Evolutionary conservation across 2,113 vertebrate genomes (phyloP), one percentile per base, ranked within the genome.

Genomic region (Astur gentilis): DNA sequence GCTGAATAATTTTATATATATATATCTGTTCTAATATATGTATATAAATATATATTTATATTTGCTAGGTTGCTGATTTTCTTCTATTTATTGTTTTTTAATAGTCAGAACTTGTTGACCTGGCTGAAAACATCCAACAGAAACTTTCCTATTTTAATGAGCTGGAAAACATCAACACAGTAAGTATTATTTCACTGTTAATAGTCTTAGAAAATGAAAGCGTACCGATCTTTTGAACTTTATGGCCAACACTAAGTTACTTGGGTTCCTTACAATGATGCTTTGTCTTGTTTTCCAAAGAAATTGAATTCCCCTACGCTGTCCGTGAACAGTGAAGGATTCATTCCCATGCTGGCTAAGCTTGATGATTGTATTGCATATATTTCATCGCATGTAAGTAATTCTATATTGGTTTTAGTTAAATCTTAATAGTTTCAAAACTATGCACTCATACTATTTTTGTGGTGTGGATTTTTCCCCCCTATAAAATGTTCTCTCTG

Each of bases 71-170:
- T 82, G 44, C 31, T 96, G 40, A 79, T 87, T 73, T 82, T 96
- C 55, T 94, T 92, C 84, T 82, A 66, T 96, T 96, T 96, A 64
- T 95, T 92, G 17, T 93, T 96, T 84, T 83, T 94, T 86, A 84
- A 93, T 96, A 99, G 99, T 98, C 99, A 6, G 99, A 99, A 88
- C 98, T 99, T 64, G 99, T 99, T 96, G 98, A 99, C 87, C 94
- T 99, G 96, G 99, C 99, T 73, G 99, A 99, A 98, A 99, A 98
- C 97, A 99, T 99, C 95, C 99, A 99, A 96, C 99, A 99, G 96
- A 99, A 99, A 94, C 98, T 99, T 70, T 99, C 99, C 9, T 99
- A 99, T 96, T 99, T 99, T 97, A 99, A 99, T 77, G 99, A 99
- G 94, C 95, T 99, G 93, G 99, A 99, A 97, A 99, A 98, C 95